Evolutionary conservation across 1,140 invertebrate genomes (phyloP), one percentile per base, ranked within the genome.

Genomic region (Oreohelix idahoensis): DNA sequence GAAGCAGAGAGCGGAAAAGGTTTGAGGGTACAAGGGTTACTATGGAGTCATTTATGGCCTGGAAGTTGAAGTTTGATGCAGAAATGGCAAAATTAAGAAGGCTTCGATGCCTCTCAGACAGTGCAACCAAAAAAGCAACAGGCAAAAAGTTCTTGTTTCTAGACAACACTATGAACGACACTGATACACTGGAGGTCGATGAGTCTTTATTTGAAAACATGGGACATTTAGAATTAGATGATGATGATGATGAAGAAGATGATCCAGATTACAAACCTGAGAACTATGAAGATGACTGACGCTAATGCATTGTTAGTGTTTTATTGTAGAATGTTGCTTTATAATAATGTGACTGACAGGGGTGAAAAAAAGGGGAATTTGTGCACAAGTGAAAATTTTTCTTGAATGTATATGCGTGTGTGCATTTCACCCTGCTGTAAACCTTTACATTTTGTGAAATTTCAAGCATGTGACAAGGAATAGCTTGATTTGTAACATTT

Each of bases 21-120:
- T 98, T 98, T 94, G 97, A 98, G 93, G 98, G 98, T 38, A 99
- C 98, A 1, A 94, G 95, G 90, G 98, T 99, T 0, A 97, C 97
- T 1, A 96, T 99, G 2, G 98, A 99, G 93, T 96, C 96, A n/a
- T 99, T 99, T 92, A 92, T 99, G 83, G 95, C 94, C 53, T 99
- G 98, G 98, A 98, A 98, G 91, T 94, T 95, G 80, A 95, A 96
- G 84, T 99, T 99, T 94, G 98, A 99, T 92, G 94, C 95, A 75
- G 97, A 98, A 93, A 96, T 96, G 92, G 95, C 95, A 29, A 95
- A 96, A 79, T 93, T 95, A n/a, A 96, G 96, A 69, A 81, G 84
- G 45, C 29, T 82, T 36, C 88, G 91, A 88, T 95, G 96, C 89
- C 94, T 95, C 63, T 92, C 93, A 53, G 94, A 95, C 81, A 51